Base-by-base conservation (phyloP, 2,888 invertebrate genomes). In the Leptogaster cylindrica region DNA sequence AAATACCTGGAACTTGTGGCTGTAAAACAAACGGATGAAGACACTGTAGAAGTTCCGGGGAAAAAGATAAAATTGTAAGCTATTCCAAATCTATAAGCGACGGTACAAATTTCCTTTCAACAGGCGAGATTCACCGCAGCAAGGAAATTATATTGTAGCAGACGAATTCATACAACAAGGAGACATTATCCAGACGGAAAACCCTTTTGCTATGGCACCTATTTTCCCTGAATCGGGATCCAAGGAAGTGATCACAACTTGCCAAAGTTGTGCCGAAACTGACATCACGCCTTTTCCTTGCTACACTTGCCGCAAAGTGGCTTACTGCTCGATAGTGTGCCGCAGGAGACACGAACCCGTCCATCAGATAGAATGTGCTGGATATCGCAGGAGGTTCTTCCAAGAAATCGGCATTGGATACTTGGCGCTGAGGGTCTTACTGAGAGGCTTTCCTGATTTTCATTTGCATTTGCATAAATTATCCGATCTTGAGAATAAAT, bases 341-440 rank as follows among this genome's bases (percentile, higher is more conserved):
- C 82, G 84, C 16, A 73, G 78, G 5, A 77, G 78, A 20, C 87
- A 87, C 41, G 72, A 77, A 2, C 74, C 76, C 8, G 86, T 86
- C 76, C 92, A 92, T 77, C 82, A 82, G 68, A 88, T 87, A 85
- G 88, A 92, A 79, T 92, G 92, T 75, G 77, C 77, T 14, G 88
- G 87, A 20, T 84, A 84, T 70, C 83, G 84, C 73, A 82, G 85
- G n/a, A 81, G 83, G 14, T 80, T 91, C 27, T 87, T 88, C 80
- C 84, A 87, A 66, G 85, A 88, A 58, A 85, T 91, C 36, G 92
- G 93, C 27, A 88, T 93, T 69, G 90, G 89, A 0, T 91, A 92
- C 79, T 83, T 93, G 48, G 91, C 91, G 10, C 80, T 92, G 74
- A 84, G 87, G 76, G 85, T 88, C 1, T 81, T 91, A 31, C 75